A percentile compares a stretch with the other conserved stretches of the same genome.
phyloP scores from a whole-genome alignment of 2,113 vertebrate genomes.

The Dicentrarchus labrax region DNA sequence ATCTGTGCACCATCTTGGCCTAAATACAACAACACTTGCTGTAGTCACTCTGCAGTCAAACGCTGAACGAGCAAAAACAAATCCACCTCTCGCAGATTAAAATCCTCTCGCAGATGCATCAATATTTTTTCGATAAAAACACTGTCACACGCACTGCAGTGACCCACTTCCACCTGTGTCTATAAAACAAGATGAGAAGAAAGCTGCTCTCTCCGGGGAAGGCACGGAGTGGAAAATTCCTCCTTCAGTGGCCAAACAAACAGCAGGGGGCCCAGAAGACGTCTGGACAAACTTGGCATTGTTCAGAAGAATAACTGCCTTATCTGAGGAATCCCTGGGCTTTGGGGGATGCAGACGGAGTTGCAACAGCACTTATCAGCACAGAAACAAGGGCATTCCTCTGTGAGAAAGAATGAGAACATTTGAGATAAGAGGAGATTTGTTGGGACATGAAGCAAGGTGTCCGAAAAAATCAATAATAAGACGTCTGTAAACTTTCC shows the following conservation, averaged over 20 bases:
- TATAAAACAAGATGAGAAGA: constrained; percentile 60
- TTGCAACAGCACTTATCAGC: constrained; percentile 10
- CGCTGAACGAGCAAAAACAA: background rate
- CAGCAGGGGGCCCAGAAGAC: constrained; percentile 48
- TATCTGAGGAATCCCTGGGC: constrained; percentile 59
- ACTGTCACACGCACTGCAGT: constrained; percentile 45
- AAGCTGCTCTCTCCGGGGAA: constrained; percentile 55
- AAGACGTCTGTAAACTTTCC: background rate
- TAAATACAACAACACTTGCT: constrained; percentile 11
- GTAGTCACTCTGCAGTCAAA: background rate
- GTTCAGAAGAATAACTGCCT: constrained; percentile 57
- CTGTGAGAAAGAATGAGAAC: background rate
- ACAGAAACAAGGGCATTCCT: constrained; percentile 55
- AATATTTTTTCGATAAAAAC: constrained; percentile 24
- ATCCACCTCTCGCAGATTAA: background rate
- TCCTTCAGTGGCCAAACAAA: constrained; percentile 62
- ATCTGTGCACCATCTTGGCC: constrained; percentile 22
- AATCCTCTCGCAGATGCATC: constrained; percentile 24
- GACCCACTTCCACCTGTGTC: constrained; percentile 73
- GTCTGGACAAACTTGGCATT: constrained; percentile 68
- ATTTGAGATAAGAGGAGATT: background rate
- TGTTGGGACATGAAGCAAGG: background rate
- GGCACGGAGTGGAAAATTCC: constrained; percentile 69
- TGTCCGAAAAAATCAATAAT: constrained; percentile 11
- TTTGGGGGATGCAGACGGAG: constrained; percentile 29